These are phyloP conservation scores for Morinoia aosen DNA, from an alignment of 2,888 invertebrate species.

Conservation along the genomic window DNA sequence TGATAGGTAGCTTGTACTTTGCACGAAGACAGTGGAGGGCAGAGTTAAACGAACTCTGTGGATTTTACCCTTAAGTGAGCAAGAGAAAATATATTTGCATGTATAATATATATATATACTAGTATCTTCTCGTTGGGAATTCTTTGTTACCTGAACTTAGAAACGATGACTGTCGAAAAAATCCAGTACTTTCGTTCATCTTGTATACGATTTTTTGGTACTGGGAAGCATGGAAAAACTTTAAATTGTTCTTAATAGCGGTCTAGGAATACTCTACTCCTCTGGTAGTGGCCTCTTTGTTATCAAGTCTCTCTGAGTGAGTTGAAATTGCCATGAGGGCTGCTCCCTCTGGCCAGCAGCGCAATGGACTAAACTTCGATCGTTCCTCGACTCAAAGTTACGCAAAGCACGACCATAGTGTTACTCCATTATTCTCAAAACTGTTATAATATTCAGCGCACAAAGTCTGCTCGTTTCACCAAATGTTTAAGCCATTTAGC, in stretches of 20 bases:
- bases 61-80: neutral
- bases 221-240: neutral
- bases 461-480: no score
- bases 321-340: neutral
- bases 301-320: neutral
- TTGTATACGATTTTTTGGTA: neutral
- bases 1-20: neutral
- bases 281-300: neutral
- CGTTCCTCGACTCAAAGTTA: no score
- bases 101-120: neutral
- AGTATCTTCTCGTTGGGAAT: neutral
- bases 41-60: neutral
- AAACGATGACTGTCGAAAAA: neutral
- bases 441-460: no score
- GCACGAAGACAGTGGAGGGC: neutral
- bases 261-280: neutral
- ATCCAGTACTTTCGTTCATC: neutral
- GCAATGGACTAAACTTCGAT: no score
- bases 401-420: no score
- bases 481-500: neutral
- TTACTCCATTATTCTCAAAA: no score
- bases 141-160: neutral
- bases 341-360: neutral
- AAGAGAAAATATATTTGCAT: neutral
- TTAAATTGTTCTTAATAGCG: neutral